These are phyloP conservation scores for Cervus canadensis DNA, from an alignment of 2,113 vertebrate species.

Conservation along the genomic window DNA sequence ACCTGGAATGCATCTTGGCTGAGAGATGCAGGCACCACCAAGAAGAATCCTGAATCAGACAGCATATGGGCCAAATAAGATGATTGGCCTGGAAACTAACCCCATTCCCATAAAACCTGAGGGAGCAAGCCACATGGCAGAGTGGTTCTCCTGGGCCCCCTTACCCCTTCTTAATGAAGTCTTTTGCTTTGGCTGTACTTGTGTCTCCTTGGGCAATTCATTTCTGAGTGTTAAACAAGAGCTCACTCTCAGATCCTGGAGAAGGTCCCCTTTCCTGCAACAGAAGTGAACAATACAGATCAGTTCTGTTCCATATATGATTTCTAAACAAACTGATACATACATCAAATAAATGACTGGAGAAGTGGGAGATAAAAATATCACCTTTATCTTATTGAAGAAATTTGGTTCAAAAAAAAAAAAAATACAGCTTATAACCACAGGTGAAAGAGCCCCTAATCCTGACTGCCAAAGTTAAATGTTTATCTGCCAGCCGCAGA, in stretches of 20 bases:
- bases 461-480: not conserved
- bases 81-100: not conserved
- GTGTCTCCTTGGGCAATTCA: not conserved
- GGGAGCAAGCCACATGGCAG: not conserved
- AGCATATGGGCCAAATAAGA: not conserved
- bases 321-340: not conserved
- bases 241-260: not conserved
- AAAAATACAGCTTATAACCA: not conserved
- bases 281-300: not conserved
- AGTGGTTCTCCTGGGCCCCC: not conserved
- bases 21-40: not conserved
- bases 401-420: not conserved
- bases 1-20: not conserved
- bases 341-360: not conserved
- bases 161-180: not conserved
- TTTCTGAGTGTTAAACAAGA: not conserved
- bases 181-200: not conserved
- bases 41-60: not conserved
- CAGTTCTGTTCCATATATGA: not conserved
- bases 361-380: not conserved
- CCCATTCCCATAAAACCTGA: not conserved
- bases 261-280: not conserved
- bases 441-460: not conserved
- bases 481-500: not conserved
- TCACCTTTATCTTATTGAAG: not conserved